These are phyloP conservation scores for Gymnorhina tibicen DNA, from an alignment of 2,113 vertebrate genomes.

Conservation along the genomic window DNA sequence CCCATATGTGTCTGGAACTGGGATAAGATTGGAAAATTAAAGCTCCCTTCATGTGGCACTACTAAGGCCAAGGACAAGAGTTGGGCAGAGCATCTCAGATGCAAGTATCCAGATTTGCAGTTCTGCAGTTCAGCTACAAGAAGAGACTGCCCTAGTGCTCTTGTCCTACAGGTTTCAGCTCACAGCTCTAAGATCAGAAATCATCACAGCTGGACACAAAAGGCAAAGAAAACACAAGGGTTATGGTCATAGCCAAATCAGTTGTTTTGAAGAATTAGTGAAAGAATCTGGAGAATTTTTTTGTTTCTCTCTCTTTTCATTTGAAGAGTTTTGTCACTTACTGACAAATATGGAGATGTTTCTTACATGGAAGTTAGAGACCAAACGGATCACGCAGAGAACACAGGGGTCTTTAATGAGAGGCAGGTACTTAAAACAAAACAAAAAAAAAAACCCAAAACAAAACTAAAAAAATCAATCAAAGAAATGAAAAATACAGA, in stretches of 20 bases:
- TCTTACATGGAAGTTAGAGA: neutral
- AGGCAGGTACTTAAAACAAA: neutral
- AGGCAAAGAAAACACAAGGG: neutral
- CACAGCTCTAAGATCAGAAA: neutral
- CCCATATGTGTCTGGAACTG: neutral
- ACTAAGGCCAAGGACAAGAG: neutral
- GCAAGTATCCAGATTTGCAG: neutral
- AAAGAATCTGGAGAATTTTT: neutral
- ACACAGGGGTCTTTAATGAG: neutral
- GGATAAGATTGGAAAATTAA: neutral
- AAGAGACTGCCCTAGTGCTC: neutral
- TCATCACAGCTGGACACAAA: neutral
- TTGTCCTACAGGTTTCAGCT: neutral
- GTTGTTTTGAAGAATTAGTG: conserved; percentile 4
- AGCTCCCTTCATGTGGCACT: neutral
- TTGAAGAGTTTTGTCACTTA: neutral
- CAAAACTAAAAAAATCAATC: neutral
- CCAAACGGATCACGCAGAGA: neutral
- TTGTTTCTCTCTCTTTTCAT: neutral
- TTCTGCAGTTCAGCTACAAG: neutral
- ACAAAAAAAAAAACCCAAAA: neutral
- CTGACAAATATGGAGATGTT: neutral
- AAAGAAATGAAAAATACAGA: neutral
- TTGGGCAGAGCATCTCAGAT: neutral
- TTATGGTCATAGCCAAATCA: neutral